Evolutionary conservation across 1,140 invertebrate species (phyloP), one percentile per base, ranked within the genome.

Genomic region (Sitobion miscanthi): DNA sequence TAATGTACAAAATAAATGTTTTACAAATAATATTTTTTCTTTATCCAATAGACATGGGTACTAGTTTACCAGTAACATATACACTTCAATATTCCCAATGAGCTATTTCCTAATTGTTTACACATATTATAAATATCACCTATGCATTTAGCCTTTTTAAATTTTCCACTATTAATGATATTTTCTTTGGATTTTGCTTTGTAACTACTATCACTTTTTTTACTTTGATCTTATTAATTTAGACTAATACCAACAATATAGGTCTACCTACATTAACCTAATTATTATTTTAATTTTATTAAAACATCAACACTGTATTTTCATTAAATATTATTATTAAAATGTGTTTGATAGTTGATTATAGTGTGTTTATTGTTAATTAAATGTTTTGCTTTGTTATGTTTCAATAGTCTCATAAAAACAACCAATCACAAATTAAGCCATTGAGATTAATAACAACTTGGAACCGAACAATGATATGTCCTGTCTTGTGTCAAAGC

Each of bases 391-490:
- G 42, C 1, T 47, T 86, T 38, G 8, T 85, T 30, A 86, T 86
- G n/a, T 62, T 91, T 42, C 14, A 42, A 90, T 35, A 92, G 91
- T 54, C 90, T 49, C 21, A 83, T 83, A 92, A 83, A 85, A 2
- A 7, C 6, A 38, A 85, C 9, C n/a, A 54, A 57, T 86, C 82
- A 9, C 91, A 93, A n/a, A 8, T 42, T 35, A 86, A 8, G 42
- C 35, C 35, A 20, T 86, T 93, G 9, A 57, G 11, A 21, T 57
- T 93, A 6, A 57, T 93, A 38, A 93, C 91, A 21, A 14, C 21
- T 9, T 86, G 49, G 77, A 93, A 93, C 42, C 57, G 35, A 86
- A 11, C 49, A 30, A 17, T 38, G 6, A 2, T 93, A 38, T 93
- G 91, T 38, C 77, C 52, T 7, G 35, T 85, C 1, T 47, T 93